These are phyloP conservation scores for Virgularia gustaviana DNA, from an alignment of 92 coral and sea anemone genomes.

Conservation along the genomic window DNA sequence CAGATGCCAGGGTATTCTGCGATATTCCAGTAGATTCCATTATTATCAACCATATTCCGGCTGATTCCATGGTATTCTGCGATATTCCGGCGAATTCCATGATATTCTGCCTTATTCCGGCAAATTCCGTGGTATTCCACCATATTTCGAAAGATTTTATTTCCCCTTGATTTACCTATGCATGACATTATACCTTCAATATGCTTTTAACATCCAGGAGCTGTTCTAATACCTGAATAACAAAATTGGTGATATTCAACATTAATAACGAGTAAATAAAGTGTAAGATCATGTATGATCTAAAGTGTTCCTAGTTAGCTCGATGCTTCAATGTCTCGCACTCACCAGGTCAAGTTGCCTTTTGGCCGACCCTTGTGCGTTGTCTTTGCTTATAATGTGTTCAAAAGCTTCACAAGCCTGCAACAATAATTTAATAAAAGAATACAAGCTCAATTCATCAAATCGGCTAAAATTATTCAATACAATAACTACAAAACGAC, in stretches of 20 bases:
- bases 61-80: too few species aligned
- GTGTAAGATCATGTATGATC: not conserved
- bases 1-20: too few species aligned
- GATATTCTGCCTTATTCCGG: too few species aligned
- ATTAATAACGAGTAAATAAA: not conserved
- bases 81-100: too few species aligned
- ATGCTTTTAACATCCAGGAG: slow-evolving; percentile 28
- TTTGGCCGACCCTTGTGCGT: slow-evolving; percentile 73
- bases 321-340: not conserved
- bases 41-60: too few species aligned
- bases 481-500: too few species aligned
- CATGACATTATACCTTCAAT: slow-evolving; percentile 24
- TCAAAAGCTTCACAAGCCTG: slow-evolving; percentile 34
- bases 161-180: too few species aligned
- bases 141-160: too few species aligned
- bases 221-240: slow-evolving; percentile 14
- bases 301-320: not conserved
- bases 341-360: slow-evolving; percentile 81
- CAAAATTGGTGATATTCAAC: not conserved
- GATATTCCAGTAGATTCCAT: too few species aligned
- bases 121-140: too few species aligned
- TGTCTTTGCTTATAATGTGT: slow-evolving; percentile 1
- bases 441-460: not conserved
- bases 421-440: not conserved
- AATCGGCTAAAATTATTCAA: not conserved